Evolutionary conservation across 2,888 invertebrate genomes (phyloP).

Genomic region (Hyposoter didymator): DNA sequence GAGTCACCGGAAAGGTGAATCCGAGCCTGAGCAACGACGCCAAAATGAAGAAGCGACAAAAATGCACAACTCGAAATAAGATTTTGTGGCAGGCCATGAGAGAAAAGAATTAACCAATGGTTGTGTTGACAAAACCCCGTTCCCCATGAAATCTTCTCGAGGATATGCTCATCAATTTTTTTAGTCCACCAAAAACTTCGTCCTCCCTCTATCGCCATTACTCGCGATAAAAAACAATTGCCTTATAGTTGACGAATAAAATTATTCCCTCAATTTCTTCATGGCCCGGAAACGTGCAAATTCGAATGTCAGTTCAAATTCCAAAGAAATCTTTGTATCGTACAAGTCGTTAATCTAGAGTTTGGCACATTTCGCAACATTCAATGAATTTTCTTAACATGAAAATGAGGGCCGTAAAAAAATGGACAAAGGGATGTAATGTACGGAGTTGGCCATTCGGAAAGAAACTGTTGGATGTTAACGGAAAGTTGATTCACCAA

Average conservation of each 20-base stretch:
- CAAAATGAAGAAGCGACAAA: constrained; percentile 41
- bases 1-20: constrained; percentile 41
- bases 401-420: not conserved
- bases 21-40: constrained; percentile 42
- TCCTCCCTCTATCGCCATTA: not conserved
- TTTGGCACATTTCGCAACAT: not conserved
- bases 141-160: constrained; percentile 31
- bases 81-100: constrained; percentile 23
- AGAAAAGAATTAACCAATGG: constrained; percentile 43
- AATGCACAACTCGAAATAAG: constrained; percentile 1
- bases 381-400: not conserved
- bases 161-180: constrained; percentile 38
- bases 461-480: constrained; percentile 8
- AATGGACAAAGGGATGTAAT: not conserved
- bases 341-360: not conserved
- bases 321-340: not conserved
- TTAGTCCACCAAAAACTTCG: constrained; percentile 28
- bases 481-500: not conserved
- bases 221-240: constrained; percentile 9
- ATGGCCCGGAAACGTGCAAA: not conserved
- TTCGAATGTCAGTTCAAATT: not conserved
- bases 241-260: not conserved
- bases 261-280: not conserved
- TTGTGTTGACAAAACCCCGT: not conserved
- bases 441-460: not conserved